phyloP scores from a whole-genome alignment of 2,888 invertebrate genomes.

The Ypsolopha scabrella region DNA sequence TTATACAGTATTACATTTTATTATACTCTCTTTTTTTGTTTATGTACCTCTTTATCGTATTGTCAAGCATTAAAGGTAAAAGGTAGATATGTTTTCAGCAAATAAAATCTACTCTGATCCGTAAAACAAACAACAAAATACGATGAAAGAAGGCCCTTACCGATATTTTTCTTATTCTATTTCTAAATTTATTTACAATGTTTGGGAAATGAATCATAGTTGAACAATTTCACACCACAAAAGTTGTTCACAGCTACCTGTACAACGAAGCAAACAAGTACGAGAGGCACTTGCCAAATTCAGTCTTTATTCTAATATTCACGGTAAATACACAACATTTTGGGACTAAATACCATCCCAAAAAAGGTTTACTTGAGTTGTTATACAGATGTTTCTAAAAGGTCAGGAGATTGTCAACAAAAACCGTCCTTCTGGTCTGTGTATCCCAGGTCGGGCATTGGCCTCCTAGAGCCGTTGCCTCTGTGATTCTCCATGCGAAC shows the following conservation, averaged over 20 bases:
- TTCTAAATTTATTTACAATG: constrained; percentile 15
- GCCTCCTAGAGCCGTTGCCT: constrained; percentile 52
- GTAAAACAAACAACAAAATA: not conserved
- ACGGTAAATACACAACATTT: constrained; percentile 8
- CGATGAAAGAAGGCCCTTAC: not conserved
- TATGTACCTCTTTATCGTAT: constrained; percentile 24
- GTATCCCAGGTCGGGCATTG: constrained; percentile 62
- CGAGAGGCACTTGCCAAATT: constrained; percentile 55
- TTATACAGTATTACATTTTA: too few species aligned
- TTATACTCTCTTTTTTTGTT: too few species aligned
- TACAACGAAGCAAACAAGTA: not conserved
- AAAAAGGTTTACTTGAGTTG: not conserved
- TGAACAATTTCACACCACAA: constrained; percentile 11
- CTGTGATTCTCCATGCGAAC: constrained; percentile 46
- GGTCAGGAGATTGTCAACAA: constrained; percentile 76
- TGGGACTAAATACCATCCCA: too few species aligned
- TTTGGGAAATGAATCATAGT: not conserved
- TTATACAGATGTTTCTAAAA: constrained; percentile 54
- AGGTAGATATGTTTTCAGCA: constrained; percentile 65
- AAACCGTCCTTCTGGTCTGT: constrained; percentile 77
- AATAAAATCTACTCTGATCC: constrained; percentile 15
- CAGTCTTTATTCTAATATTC: constrained; percentile 58
- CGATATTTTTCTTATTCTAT: not conserved
- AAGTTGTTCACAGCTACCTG: not conserved
- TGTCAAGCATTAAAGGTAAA: constrained; percentile 66